Evolutionary conservation across 2,888 invertebrate species (phyloP), one percentile per base, ranked within the genome.

Genomic region (Trichopria drosophilae): DNA sequence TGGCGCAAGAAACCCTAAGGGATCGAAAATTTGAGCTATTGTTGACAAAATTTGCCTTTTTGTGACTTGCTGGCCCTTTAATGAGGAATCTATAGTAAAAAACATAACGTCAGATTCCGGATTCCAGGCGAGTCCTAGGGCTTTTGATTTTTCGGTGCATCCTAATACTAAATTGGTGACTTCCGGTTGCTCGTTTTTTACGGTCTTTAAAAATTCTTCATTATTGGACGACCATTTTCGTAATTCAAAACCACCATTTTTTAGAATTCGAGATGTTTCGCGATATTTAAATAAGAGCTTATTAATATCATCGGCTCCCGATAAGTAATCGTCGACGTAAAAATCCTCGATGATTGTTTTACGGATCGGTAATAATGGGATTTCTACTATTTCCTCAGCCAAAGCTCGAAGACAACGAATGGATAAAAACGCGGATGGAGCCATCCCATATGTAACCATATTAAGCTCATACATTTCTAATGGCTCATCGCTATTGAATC

Each of bases 391-490:
- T n/a, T n/a, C n/a, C n/a, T n/a, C n/a, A n/a, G n/a, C n/a, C n/a
- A n/a, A n/a, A n/a, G n/a, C n/a, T n/a, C 59, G 45, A 10, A 67
- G 22, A 7, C 50, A 50, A 19, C 60, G 22, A 1, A 57, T 58
- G 1, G 67, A 60, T 5, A 62, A 34, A 49, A 49, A 67, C 1
- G 66, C 57, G 2, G 63, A 61, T 5, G 57, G 45, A 6, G 61
- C 58, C 2, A 53, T 57, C 0, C 67, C 61, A 34, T 64, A 65
- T 1, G 61, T 67, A 7, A 64, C 62, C 6, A 58, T 62, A 18
- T 57, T 55, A 0, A 61, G 42, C 9, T 59, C 46, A 22, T 51
- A 62, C 1, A 15, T 22, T 13, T 41, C 35, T 3, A 56, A 40
- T 7, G 45, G 34, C 13, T 39, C 20, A 3, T 22, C 1, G 4